phyloP scores from a whole-genome alignment of 2,113 vertebrate genomes.

The Xyrauchen texanus region DNA sequence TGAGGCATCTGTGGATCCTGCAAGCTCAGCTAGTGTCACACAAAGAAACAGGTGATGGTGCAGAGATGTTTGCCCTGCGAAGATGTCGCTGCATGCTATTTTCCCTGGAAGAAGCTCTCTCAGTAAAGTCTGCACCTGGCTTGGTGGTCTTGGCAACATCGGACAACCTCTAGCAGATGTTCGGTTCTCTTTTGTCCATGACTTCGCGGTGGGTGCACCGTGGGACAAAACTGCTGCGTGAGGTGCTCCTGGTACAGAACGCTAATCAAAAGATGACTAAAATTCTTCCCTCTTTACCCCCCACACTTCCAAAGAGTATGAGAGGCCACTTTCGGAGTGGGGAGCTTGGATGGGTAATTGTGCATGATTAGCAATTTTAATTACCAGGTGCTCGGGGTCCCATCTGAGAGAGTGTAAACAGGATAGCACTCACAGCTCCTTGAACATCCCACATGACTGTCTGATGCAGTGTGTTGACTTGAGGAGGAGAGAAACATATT shows the following conservation, averaged over 20 bases:
- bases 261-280: too few species aligned
- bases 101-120: slow-evolving; percentile 25
- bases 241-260: slow-evolving; percentile 3
- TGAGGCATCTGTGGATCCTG: slow-evolving; percentile 48
- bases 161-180: slow-evolving; percentile 57
- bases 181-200: slow-evolving; percentile 44
- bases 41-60: slow-evolving; percentile 55
- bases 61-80: slow-evolving; percentile 38
- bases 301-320: slow-evolving; percentile 37
- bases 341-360: slow-evolving; percentile 77
- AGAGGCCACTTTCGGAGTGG: slow-evolving; percentile 64
- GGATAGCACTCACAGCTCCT: slow-evolving; percentile 47
- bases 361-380: slow-evolving; percentile 87
- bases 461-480: too few species aligned
- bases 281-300: neutral
- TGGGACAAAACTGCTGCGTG: slow-evolving; percentile 44
- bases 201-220: slow-evolving; percentile 4
- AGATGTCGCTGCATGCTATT: neutral
- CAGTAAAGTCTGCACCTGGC: slow-evolving; percentile 53
- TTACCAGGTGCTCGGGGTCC: slow-evolving; percentile 82
- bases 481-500: neutral
- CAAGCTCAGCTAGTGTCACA: slow-evolving; percentile 44
- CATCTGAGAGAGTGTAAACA: slow-evolving; percentile 32
- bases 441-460: too few species aligned
- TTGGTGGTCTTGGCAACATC: slow-evolving; percentile 48